Conservation (phyloP, 2,888 invertebrate species). For the Ennomos quercinarius region DNA sequence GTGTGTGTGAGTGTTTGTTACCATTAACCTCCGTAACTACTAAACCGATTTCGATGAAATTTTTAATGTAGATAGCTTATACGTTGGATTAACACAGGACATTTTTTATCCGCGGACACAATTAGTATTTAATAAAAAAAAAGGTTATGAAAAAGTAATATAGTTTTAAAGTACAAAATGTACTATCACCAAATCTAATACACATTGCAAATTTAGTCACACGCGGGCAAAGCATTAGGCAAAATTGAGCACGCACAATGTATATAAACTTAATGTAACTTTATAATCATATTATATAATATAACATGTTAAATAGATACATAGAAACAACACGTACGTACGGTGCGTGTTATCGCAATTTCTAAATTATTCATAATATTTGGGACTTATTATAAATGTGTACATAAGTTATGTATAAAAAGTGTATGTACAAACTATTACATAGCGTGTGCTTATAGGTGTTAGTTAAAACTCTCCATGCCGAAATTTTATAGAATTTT, state of each 20-base stretch:
- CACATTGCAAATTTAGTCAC: constrained; percentile 52
- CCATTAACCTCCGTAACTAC: too few species aligned
- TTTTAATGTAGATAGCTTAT: too few species aligned
- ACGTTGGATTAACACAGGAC: too few species aligned
- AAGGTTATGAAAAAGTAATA: not conserved
- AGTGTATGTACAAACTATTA: constrained; percentile 60
- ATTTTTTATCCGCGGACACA: too few species aligned
- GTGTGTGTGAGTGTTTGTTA: too few species aligned
- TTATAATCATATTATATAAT: constrained; percentile 29
- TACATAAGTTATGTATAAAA: constrained; percentile 52
- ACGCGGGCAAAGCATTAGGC: constrained; percentile 60
- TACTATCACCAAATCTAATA: constrained; percentile 41
- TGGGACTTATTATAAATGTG: constrained; percentile 23
- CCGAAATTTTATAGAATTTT: constrained; percentile 3
- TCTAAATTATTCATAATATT: constrained; percentile 14
- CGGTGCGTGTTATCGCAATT: constrained; percentile 1
- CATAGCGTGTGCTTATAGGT: constrained; percentile 41
- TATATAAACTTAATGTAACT: constrained; percentile 42
- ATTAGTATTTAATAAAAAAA: too few species aligned
- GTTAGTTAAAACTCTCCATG: constrained; percentile 32
- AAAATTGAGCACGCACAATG: constrained; percentile 71
- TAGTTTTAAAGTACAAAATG: constrained; percentile 30
- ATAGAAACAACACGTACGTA: constrained; percentile 4
- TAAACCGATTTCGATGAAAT: too few species aligned
- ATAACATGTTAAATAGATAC: constrained; percentile 4